Evolutionary conservation across 2,113 vertebrate species (phyloP).

Genomic region (Myxocyprinus asiaticus): DNA sequence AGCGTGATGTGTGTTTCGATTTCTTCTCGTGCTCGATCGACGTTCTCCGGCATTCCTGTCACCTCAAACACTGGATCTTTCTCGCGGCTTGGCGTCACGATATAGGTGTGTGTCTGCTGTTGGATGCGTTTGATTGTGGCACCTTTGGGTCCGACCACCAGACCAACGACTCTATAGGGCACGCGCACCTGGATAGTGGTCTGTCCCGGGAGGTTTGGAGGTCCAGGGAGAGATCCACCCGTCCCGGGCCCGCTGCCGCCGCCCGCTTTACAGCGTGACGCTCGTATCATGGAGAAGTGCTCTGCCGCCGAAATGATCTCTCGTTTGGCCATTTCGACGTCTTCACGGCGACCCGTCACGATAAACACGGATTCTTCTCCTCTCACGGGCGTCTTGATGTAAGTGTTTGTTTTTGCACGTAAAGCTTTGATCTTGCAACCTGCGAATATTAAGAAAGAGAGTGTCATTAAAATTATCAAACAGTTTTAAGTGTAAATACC

Average conservation of each 20-base stretch:
- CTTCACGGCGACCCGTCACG: conserved; percentile 92
- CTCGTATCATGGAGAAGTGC: conserved; percentile 96
- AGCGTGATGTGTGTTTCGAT: conserved; percentile 98
- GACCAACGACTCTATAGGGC: conserved; percentile 92
- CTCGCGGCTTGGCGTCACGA: conserved; percentile 92
- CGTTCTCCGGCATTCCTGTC: conserved; percentile 96
- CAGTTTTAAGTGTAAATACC: too few relatives aligned
- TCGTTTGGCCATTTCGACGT: conserved; percentile 94
- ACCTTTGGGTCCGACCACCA: conserved; percentile 95
- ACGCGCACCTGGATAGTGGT: conserved; percentile 97
- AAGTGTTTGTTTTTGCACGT: conserved; percentile 95
- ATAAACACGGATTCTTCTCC: conserved; percentile 95
- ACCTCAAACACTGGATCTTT: conserved; percentile 97
- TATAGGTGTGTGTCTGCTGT: conserved; percentile 97
- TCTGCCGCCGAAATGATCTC: conserved; percentile 94
- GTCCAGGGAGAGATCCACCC: conserved; percentile 78
- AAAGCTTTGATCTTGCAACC: conserved; percentile 99
- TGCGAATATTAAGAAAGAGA: conserved; percentile 33
- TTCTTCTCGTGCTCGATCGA: conserved; percentile 92
- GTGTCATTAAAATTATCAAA: too few relatives aligned
- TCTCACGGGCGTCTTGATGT: conserved; percentile 94
- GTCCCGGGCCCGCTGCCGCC: conserved; percentile 59
- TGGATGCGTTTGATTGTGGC: conserved; percentile 98
- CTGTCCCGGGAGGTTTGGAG: conserved; percentile 91
- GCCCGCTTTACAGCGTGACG: conserved; percentile 83